Base-by-base conservation (phyloP, 1,140 invertebrate species). In the Zaprionus davidi region DNA sequence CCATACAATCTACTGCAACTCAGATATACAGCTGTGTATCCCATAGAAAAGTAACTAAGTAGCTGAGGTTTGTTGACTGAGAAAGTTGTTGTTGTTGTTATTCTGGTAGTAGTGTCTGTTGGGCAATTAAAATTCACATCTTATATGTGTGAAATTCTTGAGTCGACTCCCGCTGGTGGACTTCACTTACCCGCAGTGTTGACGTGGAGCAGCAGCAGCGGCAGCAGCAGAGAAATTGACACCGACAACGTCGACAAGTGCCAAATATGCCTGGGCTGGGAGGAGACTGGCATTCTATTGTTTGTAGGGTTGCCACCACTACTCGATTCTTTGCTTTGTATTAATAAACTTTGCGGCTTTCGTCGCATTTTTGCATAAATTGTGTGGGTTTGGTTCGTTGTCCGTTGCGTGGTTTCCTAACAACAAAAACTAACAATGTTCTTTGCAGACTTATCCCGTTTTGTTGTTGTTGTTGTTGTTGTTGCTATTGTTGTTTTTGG, bases 351-450 rank as follows among this genome's bases (percentile, higher is more conserved):
- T 59, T 88, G 84, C 57, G 85, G 69, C 84, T 88, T 88, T 88
- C 84, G 84, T 84, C 81, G 84, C 84, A 88, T 88, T 78, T 88
- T 90, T 79, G 84, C 84, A 88, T 88, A 90, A 79, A 88, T 66
- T 77, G 69, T 59, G n/a, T 46, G n/a, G 9, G 5, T 57, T 67
- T 73, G 31, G 22, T 57, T 44, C 49, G 44, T 64, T 63, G 69
- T 34, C 49, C 46, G 53, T 34, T 34, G 9, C 31, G 31, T 34
- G 31, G 2, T 34, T 9, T 9, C 9, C 31, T 11, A 3, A 44
- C 36, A 55, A 73, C 44, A 63, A 70, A 69, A 58, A 44, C 55
- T 46, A 57, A 36, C 44, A 38, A 12, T 46, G 17, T 66, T 72
- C 56, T 65, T 28, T 31, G 57, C 64, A 62, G 49, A 63, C 34